Base-by-base conservation (phyloP, 2,888 invertebrate genomes). In the Polyploca ridens region DNA sequence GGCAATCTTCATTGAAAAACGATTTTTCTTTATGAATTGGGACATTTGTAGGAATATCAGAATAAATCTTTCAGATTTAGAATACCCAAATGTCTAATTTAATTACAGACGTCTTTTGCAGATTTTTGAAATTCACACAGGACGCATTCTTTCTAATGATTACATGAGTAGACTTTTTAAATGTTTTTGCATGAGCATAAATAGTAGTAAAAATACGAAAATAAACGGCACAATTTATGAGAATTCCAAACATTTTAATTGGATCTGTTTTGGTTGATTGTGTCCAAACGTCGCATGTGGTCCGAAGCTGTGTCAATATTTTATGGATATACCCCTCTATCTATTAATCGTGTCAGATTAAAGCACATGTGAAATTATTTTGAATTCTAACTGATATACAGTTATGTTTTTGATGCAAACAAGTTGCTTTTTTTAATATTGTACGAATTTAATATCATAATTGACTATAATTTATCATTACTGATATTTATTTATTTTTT, bases 261-360 rank as follows among this genome's bases (percentile, higher is more conserved):
- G 60, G 66, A n/a, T 19, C 49, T 65, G 35, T 33, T 46, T 46
- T 58, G 7, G 62, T 64, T 65, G 71, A 71, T 71, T 71, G 69
- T 69, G 69, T 68, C 67, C n/a, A 46, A 46, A 46, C 72, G 66
- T 62, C 61, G 63, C 33, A 58, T 27, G 59, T 58, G 16, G 58
- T 66, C 27, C 60, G n/a, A 3, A n/a, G 41, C n/a, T 2, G 65
- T 57, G 70, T 66, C 70, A 58, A 67, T 72, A 66, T 71, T 67
- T 64, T 60, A 63, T 63, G 64, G 69, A 71, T 72, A 58, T 68
- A 67, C 72, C n/a, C 41, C 65, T 74, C 67, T 70, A 70, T 69
- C 68, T 70, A 69, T 75, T 67, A 72, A 75, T 71, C 68, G 69
- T 66, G 71, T 71, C 65, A 64, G 72, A 64, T 72, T 69, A 62